Evolutionary conservation across 2,888 invertebrate genomes (phyloP), one percentile per base, ranked within the genome.

Genomic region (Drosophila tripunctata): DNA sequence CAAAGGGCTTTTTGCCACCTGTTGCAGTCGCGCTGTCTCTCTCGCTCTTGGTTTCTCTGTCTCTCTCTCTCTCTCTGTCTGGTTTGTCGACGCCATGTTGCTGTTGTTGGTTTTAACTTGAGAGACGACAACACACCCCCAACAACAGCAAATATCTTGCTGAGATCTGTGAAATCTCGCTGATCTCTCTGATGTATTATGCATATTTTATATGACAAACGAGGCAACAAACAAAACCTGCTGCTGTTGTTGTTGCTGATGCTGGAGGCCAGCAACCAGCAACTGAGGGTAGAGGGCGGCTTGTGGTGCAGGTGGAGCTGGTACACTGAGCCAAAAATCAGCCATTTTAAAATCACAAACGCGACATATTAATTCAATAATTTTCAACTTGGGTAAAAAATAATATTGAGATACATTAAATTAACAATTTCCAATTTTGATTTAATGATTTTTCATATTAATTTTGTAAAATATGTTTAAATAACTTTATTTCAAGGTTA

Each of bases 1-100:
- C 75, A 78, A 67, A 75, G 75, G 76, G 78, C 63, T 58, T 22
- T 35, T 61, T 31, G 47, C 64, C 77, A 76, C 64, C 80, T 76
- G 84, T 83, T 78, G 80, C 58, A 56, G 56, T 50, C 54, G 48
- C 51, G 30, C 38, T 70, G 52, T 50, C 30, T 19, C 45, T 33
- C 14, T 33, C 12, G n/a, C 7, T 6, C 14, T n/a, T n/a, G n/a
- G n/a, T n/a, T n/a, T 43, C 27, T 27, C 27, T 27, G 27, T 27
- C 27, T 8, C 21, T 21, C 52, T 51, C 51, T 38, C 30, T 71
- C 56, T 55, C 33, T 21, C 45, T n/a, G n/a, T n/a, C n/a, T n/a
- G n/a, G n/a, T n/a, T 45, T 22, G 41, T 41, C 21, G 38, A 22
- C 57, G 66, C 66, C 57, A 71, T 71, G 65, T 64, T 69, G 73